Percentiles rank a stretch among this genome's conserved stretches.
Conservation (phyloP, 2,797 vertebrate genomes). For the Numenius phaeopus region DNA sequence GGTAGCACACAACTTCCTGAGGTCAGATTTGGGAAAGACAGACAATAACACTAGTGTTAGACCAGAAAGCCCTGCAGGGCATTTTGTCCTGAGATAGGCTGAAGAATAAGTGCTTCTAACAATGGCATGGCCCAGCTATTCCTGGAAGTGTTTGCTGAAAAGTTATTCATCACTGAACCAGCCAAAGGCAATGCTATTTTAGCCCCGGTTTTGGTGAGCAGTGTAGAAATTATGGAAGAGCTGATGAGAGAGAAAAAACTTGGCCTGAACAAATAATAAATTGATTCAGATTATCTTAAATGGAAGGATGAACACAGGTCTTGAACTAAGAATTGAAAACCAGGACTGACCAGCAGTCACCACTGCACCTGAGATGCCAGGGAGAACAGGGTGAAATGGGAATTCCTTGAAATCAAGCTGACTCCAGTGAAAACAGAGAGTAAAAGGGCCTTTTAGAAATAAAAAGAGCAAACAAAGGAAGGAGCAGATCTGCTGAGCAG, state of each 20-base stretch:
- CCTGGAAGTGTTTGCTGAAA: constrained; percentile 46
- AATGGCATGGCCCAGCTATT: constrained; percentile 16
- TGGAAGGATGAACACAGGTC: neutral
- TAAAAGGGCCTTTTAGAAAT: neutral
- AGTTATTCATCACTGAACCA: neutral
- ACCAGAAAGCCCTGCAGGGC: constrained; percentile 4
- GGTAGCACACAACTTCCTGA: neutral
- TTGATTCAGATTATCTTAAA: neutral
- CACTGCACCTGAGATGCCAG: neutral
- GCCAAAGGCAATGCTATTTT: constrained; percentile 48
- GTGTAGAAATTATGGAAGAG: neutral
- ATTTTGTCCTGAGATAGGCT: constrained; percentile 24
- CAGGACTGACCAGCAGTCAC: neutral
- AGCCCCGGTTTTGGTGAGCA: constrained; percentile 29
- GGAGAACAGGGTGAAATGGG: neutral
- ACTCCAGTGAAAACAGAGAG: neutral
- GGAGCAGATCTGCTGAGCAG: neutral
- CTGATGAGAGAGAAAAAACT: constrained; percentile 4
- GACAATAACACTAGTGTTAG: neutral
- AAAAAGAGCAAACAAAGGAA: neutral
- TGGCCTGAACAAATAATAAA: neutral
- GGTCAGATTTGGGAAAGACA: constrained; percentile 26
- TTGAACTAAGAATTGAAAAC: neutral
- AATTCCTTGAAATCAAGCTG: neutral
- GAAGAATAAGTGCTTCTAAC: constrained; percentile 35